Evolutionary conservation across 2,888 invertebrate genomes (phyloP), one percentile per base, ranked within the genome.

Genomic region (Ctenicera cuprea): DNA sequence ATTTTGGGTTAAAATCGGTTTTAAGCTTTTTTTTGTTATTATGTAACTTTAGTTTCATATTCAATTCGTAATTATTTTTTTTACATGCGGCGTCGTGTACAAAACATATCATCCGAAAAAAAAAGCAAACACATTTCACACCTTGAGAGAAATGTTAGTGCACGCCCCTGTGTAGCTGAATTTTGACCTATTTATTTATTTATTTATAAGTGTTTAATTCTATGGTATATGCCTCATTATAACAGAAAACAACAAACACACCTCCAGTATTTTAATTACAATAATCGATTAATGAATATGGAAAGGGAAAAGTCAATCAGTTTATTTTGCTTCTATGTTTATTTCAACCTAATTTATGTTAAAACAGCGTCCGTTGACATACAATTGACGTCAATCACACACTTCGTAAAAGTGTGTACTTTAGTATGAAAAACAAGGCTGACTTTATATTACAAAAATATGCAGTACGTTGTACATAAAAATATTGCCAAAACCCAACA

Each of bases 351-450:
- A 57, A 45, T 64, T 69, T 71, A 70, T 71, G 62, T 20, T 57
- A 64, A 71, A 71, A 63, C 26, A 54, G 64, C 64, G 71, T 71
- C 18, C 71, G 22, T 71, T 71, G 71, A 71, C 71, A 71, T 45
- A 14, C 41, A 43, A 57, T 57, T 71, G 71, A 71, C 71, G 71
- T 71, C 71, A 71, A 71, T 71, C 54, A 71, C 61, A 63, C 69
- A 52, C 20, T 62, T 20, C 41, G 7, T 38, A 14, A 16, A 62
- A 41, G n/a, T 62, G n/a, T 43, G 43, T n/a, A n/a, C 22, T 62
- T 54, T 26, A 11, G 20, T 33, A 12, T 41, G 38, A 61, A 61
- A 61, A 61, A 61, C 41, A 61, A 61, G 41, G 3, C n/a, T 11
- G 14, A 33, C 48, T 16, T 9, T 20, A 16, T 3, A 26, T 26